These are phyloP conservation scores for Portevinia maculata DNA, from an alignment of 2,888 invertebrate species.

Conservation along the genomic window DNA sequence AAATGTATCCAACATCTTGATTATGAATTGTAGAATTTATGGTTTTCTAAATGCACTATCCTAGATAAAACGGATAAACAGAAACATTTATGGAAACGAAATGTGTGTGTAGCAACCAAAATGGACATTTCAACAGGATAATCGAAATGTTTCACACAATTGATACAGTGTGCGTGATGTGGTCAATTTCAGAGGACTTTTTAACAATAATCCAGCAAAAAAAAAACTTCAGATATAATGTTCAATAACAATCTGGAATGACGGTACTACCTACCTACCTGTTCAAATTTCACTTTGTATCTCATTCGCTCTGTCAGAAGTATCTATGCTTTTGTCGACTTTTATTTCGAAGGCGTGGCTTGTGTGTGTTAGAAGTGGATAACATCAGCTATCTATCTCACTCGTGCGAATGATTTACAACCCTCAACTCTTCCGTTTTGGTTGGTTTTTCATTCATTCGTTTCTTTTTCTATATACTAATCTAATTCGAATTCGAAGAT, in stretches of 20 bases:
- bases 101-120: slow-evolving; percentile 19
- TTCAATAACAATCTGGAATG: slow-evolving; percentile 53
- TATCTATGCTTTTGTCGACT: slow-evolving; percentile 34
- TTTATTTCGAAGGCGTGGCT: slow-evolving; percentile 53
- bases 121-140: slow-evolving; percentile 72
- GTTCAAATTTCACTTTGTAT: slow-evolving; percentile 48
- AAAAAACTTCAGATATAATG: slow-evolving; percentile 59
- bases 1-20: slow-evolving; percentile 57
- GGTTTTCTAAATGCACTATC: slow-evolving; percentile 1
- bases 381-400: slow-evolving; percentile 42
- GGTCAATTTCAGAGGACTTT: slow-evolving; percentile 55
- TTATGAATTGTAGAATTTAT: slow-evolving; percentile 55
- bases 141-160: slow-evolving; percentile 64
- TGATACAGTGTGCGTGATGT: slow-evolving; percentile 55
- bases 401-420: slow-evolving; percentile 76
- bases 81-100: slow-evolving; percentile 10
- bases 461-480: slow-evolving; percentile 55
- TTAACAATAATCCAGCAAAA: slow-evolving; percentile 48
- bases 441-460: slow-evolving; percentile 69
- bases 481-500: slow-evolving; percentile 71
- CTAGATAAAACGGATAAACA: not conserved
- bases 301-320: slow-evolving; percentile 6
- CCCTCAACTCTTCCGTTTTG: slow-evolving; percentile 74
- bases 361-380: slow-evolving; percentile 60
- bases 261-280: slow-evolving; percentile 68